Evolutionary conservation across 1,140 invertebrate species (phyloP).

Genomic region (Brachionus angularis): DNA sequence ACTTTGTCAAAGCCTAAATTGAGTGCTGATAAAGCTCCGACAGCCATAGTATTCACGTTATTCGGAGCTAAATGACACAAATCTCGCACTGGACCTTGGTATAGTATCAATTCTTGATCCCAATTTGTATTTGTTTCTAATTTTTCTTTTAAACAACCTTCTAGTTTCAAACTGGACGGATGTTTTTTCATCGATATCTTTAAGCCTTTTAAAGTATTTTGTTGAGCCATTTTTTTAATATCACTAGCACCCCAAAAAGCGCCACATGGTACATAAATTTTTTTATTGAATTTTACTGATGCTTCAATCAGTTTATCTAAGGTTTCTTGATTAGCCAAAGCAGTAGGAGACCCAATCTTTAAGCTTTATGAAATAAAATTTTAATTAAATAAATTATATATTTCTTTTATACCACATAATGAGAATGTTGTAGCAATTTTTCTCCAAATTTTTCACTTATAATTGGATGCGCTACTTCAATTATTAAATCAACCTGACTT

Average conservation of each 20-base stretch:
- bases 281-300: constrained; percentile 52
- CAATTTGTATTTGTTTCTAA: not conserved
- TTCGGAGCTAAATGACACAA: constrained; percentile 65
- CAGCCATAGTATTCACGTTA: constrained; percentile 66
- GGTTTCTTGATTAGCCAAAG: constrained; percentile 58
- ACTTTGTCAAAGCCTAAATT: constrained; percentile 65
- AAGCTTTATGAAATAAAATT: constrained; percentile 44
- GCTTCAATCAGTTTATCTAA: constrained; percentile 53
- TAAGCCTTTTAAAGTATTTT: constrained; percentile 61
- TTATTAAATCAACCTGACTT: constrained; percentile 61
- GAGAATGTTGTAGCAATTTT: constrained; percentile 57
- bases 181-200: constrained; percentile 65
- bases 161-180: constrained; percentile 61
- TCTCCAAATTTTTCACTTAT: constrained; percentile 60
- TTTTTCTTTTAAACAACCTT: constrained; percentile 3
- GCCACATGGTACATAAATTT: constrained; percentile 62
- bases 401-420: constrained; percentile 59
- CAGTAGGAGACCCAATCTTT: constrained; percentile 63
- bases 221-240: constrained; percentile 64
- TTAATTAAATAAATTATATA: constrained; percentile 32
- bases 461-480: constrained; percentile 64
- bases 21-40: constrained; percentile 62
- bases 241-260: constrained; percentile 66
- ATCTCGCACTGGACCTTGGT: constrained; percentile 62
- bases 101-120: constrained; percentile 56